A percentile compares a stretch with the other conserved stretches of the same genome.
Conservation (phyloP, 2,113 vertebrate genomes). For the Mobula hypostoma region DNA sequence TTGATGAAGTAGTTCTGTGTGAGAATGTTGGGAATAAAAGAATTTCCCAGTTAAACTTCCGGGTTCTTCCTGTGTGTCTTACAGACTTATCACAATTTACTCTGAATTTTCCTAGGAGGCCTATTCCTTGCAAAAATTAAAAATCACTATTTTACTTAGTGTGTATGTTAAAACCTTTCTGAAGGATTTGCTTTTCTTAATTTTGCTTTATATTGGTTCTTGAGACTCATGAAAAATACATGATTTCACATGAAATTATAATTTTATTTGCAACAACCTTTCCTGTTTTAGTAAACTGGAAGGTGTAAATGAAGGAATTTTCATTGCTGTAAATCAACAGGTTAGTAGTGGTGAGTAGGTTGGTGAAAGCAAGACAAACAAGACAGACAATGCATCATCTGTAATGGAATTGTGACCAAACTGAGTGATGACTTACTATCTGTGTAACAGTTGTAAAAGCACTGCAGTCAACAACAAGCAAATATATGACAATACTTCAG, state of each 20-base stretch:
- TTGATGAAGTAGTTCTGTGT: too few relatives aligned
- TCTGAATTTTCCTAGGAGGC: too few relatives aligned
- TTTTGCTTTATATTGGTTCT: background rate
- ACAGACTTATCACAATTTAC: too few relatives aligned
- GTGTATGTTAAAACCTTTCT: too few relatives aligned
- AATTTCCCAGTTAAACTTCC: too few relatives aligned
- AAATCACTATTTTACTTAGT: too few relatives aligned
- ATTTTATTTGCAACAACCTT: background rate
- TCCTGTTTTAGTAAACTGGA: background rate
- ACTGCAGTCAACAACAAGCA: background rate
- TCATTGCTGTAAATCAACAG: constrained; percentile 19
- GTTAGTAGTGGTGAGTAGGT: constrained; percentile 2
- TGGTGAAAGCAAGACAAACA: constrained; percentile 41
- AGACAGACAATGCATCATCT: constrained; percentile 40
- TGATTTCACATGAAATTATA: background rate
- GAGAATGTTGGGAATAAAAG: too few relatives aligned
- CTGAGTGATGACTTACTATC: background rate
- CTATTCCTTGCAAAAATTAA: too few relatives aligned
- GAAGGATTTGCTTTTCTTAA: too few relatives aligned
- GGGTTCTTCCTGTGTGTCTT: too few relatives aligned
- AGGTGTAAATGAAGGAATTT: background rate
- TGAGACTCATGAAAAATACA: background rate
- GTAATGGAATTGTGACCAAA: background rate
- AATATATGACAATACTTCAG: constrained; percentile 12
- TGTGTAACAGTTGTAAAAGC: background rate